Evolutionary conservation across 2,113 vertebrate genomes (phyloP).

Genomic region (Pelodiscus sinensis): DNA sequence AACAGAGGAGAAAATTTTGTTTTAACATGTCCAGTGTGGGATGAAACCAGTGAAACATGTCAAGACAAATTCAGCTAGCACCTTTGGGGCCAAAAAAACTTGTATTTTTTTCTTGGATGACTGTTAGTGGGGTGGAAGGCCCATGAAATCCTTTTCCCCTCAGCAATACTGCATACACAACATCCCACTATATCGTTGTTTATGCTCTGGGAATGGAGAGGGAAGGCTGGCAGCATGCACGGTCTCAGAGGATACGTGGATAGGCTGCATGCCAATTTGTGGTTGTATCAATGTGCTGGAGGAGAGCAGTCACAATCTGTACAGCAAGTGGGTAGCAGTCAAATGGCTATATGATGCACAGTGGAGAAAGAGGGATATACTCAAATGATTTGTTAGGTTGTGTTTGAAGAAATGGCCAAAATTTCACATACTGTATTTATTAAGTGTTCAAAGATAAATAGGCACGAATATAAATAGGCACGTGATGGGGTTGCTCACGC

Average conservation of each 20-base stretch:
- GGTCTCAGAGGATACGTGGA: not conserved
- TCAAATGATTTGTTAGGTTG: not conserved
- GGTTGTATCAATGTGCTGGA: not conserved
- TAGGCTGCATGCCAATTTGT: not conserved
- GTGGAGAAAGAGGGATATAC: not conserved
- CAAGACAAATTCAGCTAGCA: not conserved
- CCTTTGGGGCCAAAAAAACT: not conserved
- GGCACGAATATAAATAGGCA: too few relatives aligned
- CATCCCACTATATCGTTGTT: not conserved
- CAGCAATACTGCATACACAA: not conserved
- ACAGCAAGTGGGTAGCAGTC: not conserved
- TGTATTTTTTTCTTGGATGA: not conserved
- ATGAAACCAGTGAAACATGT: not conserved
- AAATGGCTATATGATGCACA: not conserved
- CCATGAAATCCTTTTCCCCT: not conserved
- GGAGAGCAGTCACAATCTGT: not conserved
- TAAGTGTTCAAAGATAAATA: too few relatives aligned
- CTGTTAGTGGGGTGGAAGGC: not conserved
- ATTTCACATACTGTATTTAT: not conserved
- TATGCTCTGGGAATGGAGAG: not conserved
- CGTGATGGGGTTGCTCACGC: too few relatives aligned
- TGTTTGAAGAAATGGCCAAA: not conserved
- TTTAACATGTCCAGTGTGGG: fast-evolving
- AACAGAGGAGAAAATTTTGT: not conserved
- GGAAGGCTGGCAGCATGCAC: not conserved